A percentile compares a stretch with the other conserved stretches of the same genome.
Evolutionary conservation across 1,140 invertebrate genomes (phyloP).

Genomic region (Brachionus asplanchnoidis): DNA sequence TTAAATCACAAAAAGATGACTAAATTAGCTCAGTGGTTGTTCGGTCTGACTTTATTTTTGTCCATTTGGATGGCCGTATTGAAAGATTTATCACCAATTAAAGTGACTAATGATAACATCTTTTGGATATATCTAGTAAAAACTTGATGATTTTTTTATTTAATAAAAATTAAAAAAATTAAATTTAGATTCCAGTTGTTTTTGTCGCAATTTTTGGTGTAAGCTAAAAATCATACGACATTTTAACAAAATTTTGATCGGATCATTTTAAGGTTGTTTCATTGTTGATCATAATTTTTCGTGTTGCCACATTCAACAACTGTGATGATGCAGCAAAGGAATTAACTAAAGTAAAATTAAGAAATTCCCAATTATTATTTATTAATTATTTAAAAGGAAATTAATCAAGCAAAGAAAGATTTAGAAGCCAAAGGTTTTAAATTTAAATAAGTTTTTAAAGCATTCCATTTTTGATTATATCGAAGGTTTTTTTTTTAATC

Average conservation of each 20-base stretch:
- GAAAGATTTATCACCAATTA: not conserved
- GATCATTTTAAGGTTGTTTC: conserved; percentile 14
- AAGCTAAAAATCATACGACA: not conserved
- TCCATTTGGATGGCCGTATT: conserved; percentile 9
- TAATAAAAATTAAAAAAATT: too few relatives aligned
- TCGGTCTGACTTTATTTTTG: not conserved
- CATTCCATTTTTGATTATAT: not conserved
- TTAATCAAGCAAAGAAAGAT: conserved; percentile 34
- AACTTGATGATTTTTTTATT: not conserved
- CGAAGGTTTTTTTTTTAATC: not conserved
- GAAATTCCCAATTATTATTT: not conserved
- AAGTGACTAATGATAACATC: not conserved
- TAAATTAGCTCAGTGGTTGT: conserved; percentile 31
- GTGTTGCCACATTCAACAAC: conserved; percentile 30
- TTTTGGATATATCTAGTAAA: conserved; percentile 4
- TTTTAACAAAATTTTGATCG: not conserved
- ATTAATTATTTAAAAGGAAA: conserved; percentile 23
- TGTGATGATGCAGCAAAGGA: conserved; percentile 33
- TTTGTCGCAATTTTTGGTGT: not conserved
- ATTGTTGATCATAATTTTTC: not conserved
- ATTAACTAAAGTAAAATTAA: not conserved
- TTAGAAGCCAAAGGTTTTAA: conserved; percentile 26
- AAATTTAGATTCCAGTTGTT: not conserved
- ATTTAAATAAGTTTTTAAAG: not conserved
- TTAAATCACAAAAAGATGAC: conserved; percentile 2